A percentile compares a stretch with the other conserved stretches of the same genome.
phyloP scores from a whole-genome alignment of 2,888 invertebrate species.

The Flabesymbios commensalis region DNA sequence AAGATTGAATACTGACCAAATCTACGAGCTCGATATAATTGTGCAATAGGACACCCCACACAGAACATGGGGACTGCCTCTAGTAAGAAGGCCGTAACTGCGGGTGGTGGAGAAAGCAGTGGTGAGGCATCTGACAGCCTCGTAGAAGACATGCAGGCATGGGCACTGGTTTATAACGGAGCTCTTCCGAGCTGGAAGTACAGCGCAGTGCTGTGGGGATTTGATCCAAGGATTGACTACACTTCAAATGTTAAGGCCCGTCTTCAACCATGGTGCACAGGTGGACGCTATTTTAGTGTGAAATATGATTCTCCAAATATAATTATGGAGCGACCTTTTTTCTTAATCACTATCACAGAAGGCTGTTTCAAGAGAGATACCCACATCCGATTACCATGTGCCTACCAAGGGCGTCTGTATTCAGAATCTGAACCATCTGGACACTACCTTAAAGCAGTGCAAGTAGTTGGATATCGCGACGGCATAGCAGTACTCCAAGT shows the following conservation, averaged over 20 bases:
- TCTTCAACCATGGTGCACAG: constrained; percentile 39
- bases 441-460: constrained; percentile 37
- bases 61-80: too few relatives aligned
- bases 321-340: constrained; percentile 31
- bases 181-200: constrained; percentile 35
- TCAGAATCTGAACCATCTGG: constrained; percentile 35
- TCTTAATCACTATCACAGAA: constrained; percentile 34
- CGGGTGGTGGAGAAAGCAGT: too few relatives aligned
- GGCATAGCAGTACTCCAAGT: constrained; percentile 36
- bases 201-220: constrained; percentile 38
- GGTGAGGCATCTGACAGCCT: too few relatives aligned
- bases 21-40: too few relatives aligned
- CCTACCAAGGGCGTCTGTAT: constrained; percentile 31
- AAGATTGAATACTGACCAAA: too few relatives aligned
- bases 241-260: constrained; percentile 36
- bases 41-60: too few relatives aligned
- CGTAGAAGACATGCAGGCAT: background rate
- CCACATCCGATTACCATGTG: constrained; percentile 33
- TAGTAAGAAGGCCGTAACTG: too few relatives aligned
- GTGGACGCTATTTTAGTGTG: constrained; percentile 31
- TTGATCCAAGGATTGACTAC: constrained; percentile 39
- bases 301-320: constrained; percentile 28
- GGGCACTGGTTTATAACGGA: constrained; percentile 16
- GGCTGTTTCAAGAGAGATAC: constrained; percentile 37
- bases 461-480: constrained; percentile 38